These are phyloP conservation scores for Pimephales promelas DNA, from an alignment of 2,113 vertebrate genomes.

Conservation along the genomic window DNA sequence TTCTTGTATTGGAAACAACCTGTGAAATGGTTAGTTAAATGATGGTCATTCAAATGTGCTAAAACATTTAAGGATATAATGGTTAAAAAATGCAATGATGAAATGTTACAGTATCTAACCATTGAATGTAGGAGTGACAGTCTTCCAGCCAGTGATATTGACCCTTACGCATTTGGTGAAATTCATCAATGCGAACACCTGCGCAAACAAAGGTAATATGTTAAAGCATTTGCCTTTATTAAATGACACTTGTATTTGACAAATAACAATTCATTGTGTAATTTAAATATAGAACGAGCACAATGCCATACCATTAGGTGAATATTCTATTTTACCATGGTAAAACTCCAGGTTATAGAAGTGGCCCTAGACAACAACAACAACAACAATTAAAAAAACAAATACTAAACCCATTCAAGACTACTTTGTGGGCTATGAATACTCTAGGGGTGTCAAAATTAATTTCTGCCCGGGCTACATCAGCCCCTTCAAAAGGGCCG, in stretches of 20 bases:
- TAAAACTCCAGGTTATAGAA: slow-evolving; percentile 86
- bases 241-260: background rate
- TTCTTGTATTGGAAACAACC: slow-evolving; percentile 92
- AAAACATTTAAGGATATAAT: background rate
- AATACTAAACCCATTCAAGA: background rate
- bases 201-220: background rate
- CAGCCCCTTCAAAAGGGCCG: too few relatives aligned
- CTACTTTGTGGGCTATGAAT: background rate
- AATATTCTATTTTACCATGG: slow-evolving; percentile 71
- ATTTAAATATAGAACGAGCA: background rate
- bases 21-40: slow-evolving; percentile 54
- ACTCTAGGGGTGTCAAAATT: too few relatives aligned
- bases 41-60: background rate
- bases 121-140: slow-evolving; percentile 91
- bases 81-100: background rate
- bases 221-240: background rate
- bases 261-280: background rate
- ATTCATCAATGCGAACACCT: slow-evolving; percentile 76
- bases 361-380: slow-evolving; percentile 45
- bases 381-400: background rate
- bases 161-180: slow-evolving; percentile 75
- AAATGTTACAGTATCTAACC: slow-evolving; percentile 73
- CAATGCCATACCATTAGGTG: slow-evolving; percentile 73
- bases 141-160: slow-evolving; percentile 79
- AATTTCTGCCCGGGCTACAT: too few relatives aligned